Percentiles rank a stretch among this genome's conserved stretches.
These are phyloP conservation scores for Laspeyria flexula DNA, from an alignment of 2,888 invertebrate species.

Conservation along the genomic window DNA sequence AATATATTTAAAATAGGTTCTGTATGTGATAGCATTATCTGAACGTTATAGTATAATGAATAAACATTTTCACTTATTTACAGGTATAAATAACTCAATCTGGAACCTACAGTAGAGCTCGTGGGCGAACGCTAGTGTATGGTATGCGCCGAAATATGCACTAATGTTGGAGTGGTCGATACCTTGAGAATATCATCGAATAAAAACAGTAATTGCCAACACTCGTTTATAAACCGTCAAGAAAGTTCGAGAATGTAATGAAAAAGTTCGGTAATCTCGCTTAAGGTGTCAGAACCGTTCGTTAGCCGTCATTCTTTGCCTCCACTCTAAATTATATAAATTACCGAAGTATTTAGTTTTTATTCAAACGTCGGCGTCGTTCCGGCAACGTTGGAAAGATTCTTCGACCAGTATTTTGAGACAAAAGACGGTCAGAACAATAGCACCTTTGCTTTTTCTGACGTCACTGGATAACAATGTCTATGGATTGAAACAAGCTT, in stretches of 20 bases:
- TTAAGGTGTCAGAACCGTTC: conserved; percentile 65
- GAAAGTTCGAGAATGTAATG: conserved; percentile 51
- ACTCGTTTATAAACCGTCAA: conserved; percentile 51
- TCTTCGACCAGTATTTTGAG: conserved; percentile 43
- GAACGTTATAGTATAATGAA: conserved; percentile 5
- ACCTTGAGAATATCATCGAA: conserved; percentile 30
- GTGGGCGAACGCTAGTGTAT: conserved; percentile 6
- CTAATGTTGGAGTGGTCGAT: conserved; percentile 15
- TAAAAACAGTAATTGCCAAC: conserved; percentile 58
- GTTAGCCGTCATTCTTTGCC: conserved; percentile 59
- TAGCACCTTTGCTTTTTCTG: conserved; percentile 43
- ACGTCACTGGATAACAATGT: conserved; percentile 14
- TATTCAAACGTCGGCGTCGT: conserved; percentile 32
- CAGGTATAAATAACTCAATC: neutral
- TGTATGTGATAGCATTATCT: neutral
- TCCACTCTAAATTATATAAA: conserved; percentile 59
- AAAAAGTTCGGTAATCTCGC: conserved; percentile 59
- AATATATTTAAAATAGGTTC: neutral
- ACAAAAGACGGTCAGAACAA: conserved; percentile 52
- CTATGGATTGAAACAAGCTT: conserved; percentile 60
- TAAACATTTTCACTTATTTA: conserved; percentile 8
- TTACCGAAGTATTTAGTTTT: conserved; percentile 58
- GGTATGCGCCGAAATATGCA: conserved; percentile 14
- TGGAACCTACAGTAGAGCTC: neutral
- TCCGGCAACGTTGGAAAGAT: conserved; percentile 32